These are phyloP conservation scores for Platichthys stellatus DNA, from an alignment of 2,113 vertebrate species.

Conservation along the genomic window DNA sequence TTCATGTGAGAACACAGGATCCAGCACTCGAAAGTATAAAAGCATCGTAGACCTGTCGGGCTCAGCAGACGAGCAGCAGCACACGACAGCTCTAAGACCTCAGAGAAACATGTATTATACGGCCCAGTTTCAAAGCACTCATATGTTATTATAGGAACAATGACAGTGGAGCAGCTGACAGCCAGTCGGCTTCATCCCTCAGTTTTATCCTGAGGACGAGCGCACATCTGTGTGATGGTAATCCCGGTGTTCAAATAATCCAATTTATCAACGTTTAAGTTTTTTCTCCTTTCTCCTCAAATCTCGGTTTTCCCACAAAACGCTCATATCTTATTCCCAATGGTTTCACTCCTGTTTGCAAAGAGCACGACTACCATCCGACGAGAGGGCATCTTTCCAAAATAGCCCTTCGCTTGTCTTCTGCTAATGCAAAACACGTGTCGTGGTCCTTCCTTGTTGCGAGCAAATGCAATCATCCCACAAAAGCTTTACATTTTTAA, in stretches of 20 bases:
- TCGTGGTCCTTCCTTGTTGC: conserved; percentile 10
- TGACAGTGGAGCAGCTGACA: not conserved
- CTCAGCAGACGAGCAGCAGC: not conserved
- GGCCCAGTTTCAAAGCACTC: not conserved
- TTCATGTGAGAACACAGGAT: too few species aligned
- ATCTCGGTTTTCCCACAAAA: not conserved
- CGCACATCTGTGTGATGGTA: not conserved
- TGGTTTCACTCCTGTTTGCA: not conserved
- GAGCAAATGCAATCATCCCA: conserved; percentile 32
- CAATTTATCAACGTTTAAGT: not conserved
- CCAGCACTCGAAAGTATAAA: not conserved
- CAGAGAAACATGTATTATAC: not conserved
- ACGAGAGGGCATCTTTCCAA: conserved; percentile 7
- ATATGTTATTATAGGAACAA: not conserved
- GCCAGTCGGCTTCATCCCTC: not conserved
- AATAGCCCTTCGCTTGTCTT: conserved; percentile 10
- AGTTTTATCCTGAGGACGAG: not conserved
- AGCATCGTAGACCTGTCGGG: conserved; percentile 4
- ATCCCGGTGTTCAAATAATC: not conserved
- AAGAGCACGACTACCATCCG: too few species aligned
- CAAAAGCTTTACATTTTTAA: conserved; percentile 49
- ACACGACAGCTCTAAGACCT: conserved; percentile 12
- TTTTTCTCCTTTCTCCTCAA: not conserved
- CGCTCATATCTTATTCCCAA: too few species aligned
- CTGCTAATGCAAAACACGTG: conserved; percentile 45